Conservation (phyloP, 2,888 invertebrate species). For the Troides aeacus region DNA sequence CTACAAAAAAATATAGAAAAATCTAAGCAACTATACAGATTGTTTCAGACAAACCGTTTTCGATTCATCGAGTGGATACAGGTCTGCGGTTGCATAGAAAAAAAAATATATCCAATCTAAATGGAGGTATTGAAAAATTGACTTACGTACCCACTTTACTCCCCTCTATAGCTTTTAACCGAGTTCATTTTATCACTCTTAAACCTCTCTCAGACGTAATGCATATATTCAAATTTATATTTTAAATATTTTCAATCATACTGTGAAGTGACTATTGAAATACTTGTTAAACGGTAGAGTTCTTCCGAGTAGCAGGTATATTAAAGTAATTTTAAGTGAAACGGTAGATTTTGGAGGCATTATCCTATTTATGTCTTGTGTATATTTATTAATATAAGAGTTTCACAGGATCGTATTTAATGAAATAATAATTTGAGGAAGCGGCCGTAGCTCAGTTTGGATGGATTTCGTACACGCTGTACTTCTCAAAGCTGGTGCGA, state of each 20-base stretch:
- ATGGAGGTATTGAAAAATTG: constrained; percentile 24
- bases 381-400: no score
- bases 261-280: no score
- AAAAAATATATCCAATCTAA: constrained; percentile 25
- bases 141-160: constrained; percentile 16
- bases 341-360: no score
- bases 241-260: constrained; percentile 24
- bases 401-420: no score
- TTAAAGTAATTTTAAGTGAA: no score
- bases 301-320: no score
- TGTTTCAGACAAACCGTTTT: constrained; percentile 20
- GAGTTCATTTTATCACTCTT: constrained; percentile 22
- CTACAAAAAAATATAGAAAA: background rate
- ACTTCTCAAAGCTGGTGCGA: no score
- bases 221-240: constrained; percentile 23
- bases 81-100: constrained; percentile 33
- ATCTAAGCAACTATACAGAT: constrained; percentile 7
- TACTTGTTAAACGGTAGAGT: no score
- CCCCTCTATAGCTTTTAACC: constrained; percentile 15
- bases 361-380: no score
- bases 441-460: no score
- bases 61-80: constrained; percentile 20
- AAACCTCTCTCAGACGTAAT: constrained; percentile 4
- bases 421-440: no score
- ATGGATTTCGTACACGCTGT: no score